Conservation (phyloP, 2,888 invertebrate genomes). For the Trichogramma dendrolimi region DNA sequence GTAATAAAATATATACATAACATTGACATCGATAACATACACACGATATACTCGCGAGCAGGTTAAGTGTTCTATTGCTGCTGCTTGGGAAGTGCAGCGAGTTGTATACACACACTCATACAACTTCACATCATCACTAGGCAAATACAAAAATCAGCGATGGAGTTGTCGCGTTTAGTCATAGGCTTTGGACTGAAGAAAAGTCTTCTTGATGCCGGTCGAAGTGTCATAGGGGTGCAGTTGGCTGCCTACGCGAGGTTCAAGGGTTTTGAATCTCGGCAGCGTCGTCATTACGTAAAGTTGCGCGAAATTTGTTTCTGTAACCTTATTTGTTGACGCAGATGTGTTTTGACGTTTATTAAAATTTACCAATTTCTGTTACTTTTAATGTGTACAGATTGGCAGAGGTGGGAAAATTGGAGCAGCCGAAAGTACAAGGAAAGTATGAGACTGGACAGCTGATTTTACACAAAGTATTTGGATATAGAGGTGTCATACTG, state of each 20-base stretch:
- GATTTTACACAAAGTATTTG: constrained; percentile 93
- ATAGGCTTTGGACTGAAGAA: constrained; percentile 32
- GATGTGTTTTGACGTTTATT: not conserved
- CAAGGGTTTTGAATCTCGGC: no score
- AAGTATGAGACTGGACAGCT: constrained; percentile 95
- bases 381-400: constrained; percentile 58
- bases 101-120: no score
- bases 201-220: constrained; percentile 39
- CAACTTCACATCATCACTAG: no score
- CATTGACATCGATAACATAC: no score
- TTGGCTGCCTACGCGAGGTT: constrained; percentile 46
- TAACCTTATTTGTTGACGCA: not conserved
- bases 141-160: constrained; percentile 21
- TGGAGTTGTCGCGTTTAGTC: constrained; percentile 39
- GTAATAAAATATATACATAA: no score
- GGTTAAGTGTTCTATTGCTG: no score
- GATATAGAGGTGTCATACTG: constrained; percentile 92
- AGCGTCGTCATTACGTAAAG: constrained; percentile 34
- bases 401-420: constrained; percentile 89
- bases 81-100: no score
- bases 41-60: no score
- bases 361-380: not conserved
- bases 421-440: constrained; percentile 78
- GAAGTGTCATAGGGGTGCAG: constrained; percentile 37
- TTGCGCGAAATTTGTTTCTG: constrained; percentile 30